Evolutionary conservation across 2,113 vertebrate genomes (phyloP).

Genomic region (Probosciger aterrimus): DNA sequence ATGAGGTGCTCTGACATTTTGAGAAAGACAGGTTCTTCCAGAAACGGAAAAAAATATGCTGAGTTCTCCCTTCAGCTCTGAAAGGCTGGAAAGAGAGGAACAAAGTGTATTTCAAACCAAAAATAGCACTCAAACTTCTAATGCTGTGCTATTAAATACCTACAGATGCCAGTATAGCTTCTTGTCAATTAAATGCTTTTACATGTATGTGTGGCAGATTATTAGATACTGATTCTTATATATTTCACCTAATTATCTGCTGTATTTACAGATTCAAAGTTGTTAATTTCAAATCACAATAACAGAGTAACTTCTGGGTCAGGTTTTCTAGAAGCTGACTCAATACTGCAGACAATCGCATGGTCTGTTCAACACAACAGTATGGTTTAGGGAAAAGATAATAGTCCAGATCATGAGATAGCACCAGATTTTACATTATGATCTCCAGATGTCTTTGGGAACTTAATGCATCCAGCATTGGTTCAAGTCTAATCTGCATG

Average conservation of each 20-base stretch:
- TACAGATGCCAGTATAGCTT: not conserved
- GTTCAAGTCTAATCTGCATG: conserved; percentile 12
- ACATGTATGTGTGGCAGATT: conserved; percentile 26
- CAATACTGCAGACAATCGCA: not conserved
- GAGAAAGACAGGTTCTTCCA: conserved; percentile 37
- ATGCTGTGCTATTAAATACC: conserved; percentile 38
- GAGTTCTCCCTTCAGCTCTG: conserved; percentile 46
- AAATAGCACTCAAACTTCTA: conserved; percentile 33
- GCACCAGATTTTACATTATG: conserved; percentile 1
- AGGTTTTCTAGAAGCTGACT: not conserved
- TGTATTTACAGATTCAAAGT: conserved; percentile 42
- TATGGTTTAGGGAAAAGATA: conserved; percentile 12
- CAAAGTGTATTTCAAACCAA: conserved; percentile 60
- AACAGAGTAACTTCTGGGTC: conserved; percentile 32
- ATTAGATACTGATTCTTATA: conserved; percentile 54
- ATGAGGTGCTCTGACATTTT: conserved; percentile 54
- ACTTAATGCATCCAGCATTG: conserved; percentile 16
- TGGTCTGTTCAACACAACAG: not conserved
- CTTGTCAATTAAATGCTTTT: conserved; percentile 41
- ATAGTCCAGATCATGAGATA: conserved; percentile 4
- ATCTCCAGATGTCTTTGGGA: conserved; percentile 34
- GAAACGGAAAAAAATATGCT: conserved; percentile 19
- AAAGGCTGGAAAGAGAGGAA: conserved; percentile 43
- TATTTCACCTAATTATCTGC: conserved; percentile 40
- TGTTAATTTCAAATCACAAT: conserved; percentile 38